These are phyloP conservation scores for Eremophila alpestris DNA, from an alignment of 2,797 vertebrate genomes.

Conservation along the genomic window DNA sequence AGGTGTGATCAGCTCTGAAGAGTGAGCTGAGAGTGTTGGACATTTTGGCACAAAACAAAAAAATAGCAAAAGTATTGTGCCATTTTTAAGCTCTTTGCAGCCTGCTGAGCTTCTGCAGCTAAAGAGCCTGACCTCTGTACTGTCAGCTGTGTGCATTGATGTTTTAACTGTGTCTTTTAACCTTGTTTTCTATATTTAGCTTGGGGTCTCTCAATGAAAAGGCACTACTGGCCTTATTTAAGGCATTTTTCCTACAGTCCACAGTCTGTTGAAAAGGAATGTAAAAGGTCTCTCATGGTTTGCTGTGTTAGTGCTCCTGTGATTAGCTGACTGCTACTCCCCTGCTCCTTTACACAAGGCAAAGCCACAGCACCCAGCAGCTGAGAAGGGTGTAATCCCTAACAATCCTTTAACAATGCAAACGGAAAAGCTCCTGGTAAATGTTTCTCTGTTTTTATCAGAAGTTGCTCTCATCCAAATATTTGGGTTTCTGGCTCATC, in stretches of 20 bases:
- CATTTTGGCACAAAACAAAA: neutral
- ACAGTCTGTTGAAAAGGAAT: neutral
- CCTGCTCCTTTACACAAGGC: neutral
- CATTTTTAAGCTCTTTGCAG: neutral
- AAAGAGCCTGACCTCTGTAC: neutral
- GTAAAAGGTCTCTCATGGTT: neutral
- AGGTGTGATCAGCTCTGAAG: neutral
- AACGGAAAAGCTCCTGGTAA: neutral
- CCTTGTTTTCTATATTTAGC: neutral
- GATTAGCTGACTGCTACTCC: neutral
- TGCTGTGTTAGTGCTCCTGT: neutral
- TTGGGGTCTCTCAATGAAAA: neutral
- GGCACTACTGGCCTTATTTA: neutral
- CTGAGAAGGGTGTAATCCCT: neutral
- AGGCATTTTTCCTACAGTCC: neutral
- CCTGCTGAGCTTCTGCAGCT: neutral
- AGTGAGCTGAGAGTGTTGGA: neutral
- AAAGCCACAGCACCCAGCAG: neutral
- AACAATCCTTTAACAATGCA: neutral
- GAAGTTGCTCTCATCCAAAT: neutral
- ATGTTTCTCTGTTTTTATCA: neutral
- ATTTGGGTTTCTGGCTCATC: conserved; percentile 29
- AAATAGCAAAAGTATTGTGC: neutral
- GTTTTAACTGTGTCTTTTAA: neutral
- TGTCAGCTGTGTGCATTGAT: neutral